phyloP scores from a whole-genome alignment of 53 echinoderm and acorn worm genomes.

The Temnopleurus reevesii region DNA sequence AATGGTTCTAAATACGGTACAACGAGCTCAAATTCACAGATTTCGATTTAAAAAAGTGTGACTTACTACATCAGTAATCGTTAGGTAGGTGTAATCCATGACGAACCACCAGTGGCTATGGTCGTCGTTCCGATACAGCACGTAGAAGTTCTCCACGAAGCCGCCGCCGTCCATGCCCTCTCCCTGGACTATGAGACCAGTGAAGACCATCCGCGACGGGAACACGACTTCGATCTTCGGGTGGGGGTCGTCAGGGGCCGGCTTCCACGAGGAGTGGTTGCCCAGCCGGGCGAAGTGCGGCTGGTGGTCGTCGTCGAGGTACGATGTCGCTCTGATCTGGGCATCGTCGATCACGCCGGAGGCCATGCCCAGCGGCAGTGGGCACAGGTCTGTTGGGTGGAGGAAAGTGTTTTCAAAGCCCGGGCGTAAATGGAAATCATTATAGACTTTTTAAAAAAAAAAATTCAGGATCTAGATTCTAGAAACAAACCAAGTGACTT shows the following conservation, averaged over 20 bases:
- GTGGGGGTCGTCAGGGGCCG: conserved; percentile 33
- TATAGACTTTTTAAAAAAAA: too few relatives aligned
- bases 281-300: conserved; percentile 71
- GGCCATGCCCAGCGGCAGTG: conserved; percentile 86
- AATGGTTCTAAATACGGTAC: too few relatives aligned
- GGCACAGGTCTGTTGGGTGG: conserved; percentile 82
- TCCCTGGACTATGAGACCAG: conserved; percentile 79
- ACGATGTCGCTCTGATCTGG: conserved; percentile 77
- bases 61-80: conserved; percentile 63
- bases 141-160: conserved; percentile 73
- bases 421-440: neutral
- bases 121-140: conserved; percentile 66
- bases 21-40: too few relatives aligned
- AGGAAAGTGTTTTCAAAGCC: neutral
- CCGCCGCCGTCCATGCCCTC: conserved; percentile 48
- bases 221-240: conserved; percentile 75
- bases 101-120: conserved; percentile 35
- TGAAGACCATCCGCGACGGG: conserved; percentile 78
- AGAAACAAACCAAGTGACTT: too few relatives aligned
- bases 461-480: too few relatives aligned
- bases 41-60: too few relatives aligned
- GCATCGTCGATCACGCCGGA: conserved; percentile 66
- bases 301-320: conserved; percentile 63
- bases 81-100: conserved; percentile 31
- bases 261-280: conserved; percentile 73